A percentile compares a stretch with the other conserved stretches of the same genome.
Evolutionary conservation across 2,797 vertebrate species (phyloP).

Genomic region (Cyprinella venusta): DNA sequence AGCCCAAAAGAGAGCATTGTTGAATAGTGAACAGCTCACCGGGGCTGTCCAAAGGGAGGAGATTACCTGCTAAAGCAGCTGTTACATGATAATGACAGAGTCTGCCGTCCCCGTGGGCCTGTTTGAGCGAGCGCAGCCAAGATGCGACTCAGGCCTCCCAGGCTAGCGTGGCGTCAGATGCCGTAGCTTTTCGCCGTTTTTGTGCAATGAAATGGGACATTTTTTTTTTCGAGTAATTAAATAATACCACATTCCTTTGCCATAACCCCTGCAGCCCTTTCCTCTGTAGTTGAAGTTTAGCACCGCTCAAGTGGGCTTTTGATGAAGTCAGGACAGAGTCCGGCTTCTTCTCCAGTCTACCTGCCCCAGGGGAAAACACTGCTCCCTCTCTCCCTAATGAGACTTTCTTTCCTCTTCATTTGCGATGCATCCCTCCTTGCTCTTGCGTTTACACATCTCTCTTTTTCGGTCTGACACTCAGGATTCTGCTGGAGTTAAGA

Average conservation of each 20-base stretch:
- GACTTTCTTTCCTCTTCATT: slow-evolving; percentile 52
- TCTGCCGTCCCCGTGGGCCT: slow-evolving; percentile 29
- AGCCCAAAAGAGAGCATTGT: slow-evolving; percentile 75
- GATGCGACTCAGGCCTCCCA: slow-evolving; percentile 42
- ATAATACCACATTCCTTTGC: slow-evolving; percentile 35
- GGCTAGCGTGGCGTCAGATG: slow-evolving; percentile 24
- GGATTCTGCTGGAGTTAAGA: slow-evolving; percentile 13
- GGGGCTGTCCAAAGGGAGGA: slow-evolving; percentile 35
- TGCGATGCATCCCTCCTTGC: slow-evolving; percentile 31
- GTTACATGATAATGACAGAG: slow-evolving; percentile 52
- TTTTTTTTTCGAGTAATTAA: slow-evolving; percentile 43
- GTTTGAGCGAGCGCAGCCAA: slow-evolving; percentile 41
- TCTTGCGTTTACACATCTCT: slow-evolving; percentile 24
- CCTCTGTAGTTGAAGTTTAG: slow-evolving; percentile 44
- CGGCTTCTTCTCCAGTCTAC: slow-evolving; percentile 53
- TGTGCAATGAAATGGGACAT: slow-evolving; percentile 17
- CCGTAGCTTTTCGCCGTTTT: background rate
- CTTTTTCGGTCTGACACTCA: slow-evolving; percentile 41
- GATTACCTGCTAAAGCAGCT: slow-evolving; percentile 52
- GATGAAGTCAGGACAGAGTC: slow-evolving; percentile 53
- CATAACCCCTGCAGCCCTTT: slow-evolving; percentile 37
- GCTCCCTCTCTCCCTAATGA: slow-evolving; percentile 70
- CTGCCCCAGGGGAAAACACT: slow-evolving; percentile 62
- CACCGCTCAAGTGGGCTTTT: slow-evolving; percentile 41
- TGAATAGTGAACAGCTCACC: slow-evolving; percentile 74